A percentile compares a stretch with the other conserved stretches of the same genome.
These are phyloP conservation scores for Polietes domitor DNA, from an alignment of 2,888 invertebrate species.

Conservation along the genomic window DNA sequence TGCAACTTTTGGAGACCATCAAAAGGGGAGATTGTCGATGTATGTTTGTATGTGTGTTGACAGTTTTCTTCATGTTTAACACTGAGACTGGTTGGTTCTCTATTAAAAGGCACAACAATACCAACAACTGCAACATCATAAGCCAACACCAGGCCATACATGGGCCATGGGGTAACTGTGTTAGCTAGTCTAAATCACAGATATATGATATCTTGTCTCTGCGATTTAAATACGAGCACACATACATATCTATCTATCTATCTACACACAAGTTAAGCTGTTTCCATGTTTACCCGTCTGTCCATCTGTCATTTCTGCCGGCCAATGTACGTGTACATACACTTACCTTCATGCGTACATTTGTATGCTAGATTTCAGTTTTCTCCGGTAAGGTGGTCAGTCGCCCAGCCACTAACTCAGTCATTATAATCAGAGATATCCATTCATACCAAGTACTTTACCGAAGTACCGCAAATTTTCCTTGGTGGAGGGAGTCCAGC, in stretches of 20 bases:
- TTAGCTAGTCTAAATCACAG: constrained; percentile 23
- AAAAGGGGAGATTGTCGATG: neutral
- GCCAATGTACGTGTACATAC: neutral
- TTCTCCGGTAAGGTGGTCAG: constrained; percentile 4
- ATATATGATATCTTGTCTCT: neutral
- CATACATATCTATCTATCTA: neutral
- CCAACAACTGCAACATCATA: neutral
- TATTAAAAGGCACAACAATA: constrained; percentile 1
- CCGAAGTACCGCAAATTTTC: constrained; percentile 27
- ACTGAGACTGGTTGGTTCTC: neutral
- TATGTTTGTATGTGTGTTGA: neutral
- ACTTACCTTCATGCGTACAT: neutral
- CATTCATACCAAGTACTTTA: neutral
- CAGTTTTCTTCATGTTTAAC: constrained; percentile 10
- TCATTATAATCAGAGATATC: constrained; percentile 3
- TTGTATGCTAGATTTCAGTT: neutral
- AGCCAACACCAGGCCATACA: too few species aligned
- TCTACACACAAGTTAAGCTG: neutral
- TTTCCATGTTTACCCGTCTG: neutral
- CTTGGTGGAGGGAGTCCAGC: constrained; percentile 1
- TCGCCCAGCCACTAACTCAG: neutral
- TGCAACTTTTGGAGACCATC: neutral
- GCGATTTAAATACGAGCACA: neutral
- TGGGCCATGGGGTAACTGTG: constrained; percentile 20
- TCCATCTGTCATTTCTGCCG: neutral